Percentiles rank a stretch among this genome's conserved stretches.
These are phyloP conservation scores for Oreonectes daqikongensis DNA, from an alignment of 2,797 vertebrate species.

Conservation along the genomic window DNA sequence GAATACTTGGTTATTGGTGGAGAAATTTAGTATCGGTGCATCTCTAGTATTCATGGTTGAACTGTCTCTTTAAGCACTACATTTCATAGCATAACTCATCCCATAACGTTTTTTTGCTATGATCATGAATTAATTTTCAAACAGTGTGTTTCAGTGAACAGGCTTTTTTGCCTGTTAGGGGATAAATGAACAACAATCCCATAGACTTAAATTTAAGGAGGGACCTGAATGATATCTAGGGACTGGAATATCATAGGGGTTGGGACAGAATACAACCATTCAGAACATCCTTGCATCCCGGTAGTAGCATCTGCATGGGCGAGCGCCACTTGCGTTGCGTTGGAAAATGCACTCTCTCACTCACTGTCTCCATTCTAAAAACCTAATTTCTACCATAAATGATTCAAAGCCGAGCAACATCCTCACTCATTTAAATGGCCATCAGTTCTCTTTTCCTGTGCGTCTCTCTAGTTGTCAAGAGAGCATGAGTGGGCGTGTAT, in stretches of 20 bases:
- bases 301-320: background rate
- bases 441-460: slow-evolving; percentile 18
- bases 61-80: background rate
- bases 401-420: background rate
- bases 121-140: background rate
- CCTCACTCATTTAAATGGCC: background rate
- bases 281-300: background rate
- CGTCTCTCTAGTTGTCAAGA: slow-evolving; percentile 55
- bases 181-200: background rate
- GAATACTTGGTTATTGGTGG: too few relatives aligned
- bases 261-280: background rate
- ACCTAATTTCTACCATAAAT: background rate
- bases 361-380: too few relatives aligned
- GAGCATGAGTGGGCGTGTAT: slow-evolving; percentile 63
- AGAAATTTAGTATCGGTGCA: too few relatives aligned
- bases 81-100: background rate
- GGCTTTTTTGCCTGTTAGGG: background rate
- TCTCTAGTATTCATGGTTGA: too few relatives aligned
- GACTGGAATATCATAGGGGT: background rate
- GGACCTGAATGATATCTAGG: background rate
- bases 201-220: background rate
- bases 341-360: too few relatives aligned
- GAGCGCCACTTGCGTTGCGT: background rate
- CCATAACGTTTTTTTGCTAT: background rate
- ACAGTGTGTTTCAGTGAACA: background rate